phyloP scores from a whole-genome alignment of 2,888 invertebrate species.

The Callinectes sapidus region DNA sequence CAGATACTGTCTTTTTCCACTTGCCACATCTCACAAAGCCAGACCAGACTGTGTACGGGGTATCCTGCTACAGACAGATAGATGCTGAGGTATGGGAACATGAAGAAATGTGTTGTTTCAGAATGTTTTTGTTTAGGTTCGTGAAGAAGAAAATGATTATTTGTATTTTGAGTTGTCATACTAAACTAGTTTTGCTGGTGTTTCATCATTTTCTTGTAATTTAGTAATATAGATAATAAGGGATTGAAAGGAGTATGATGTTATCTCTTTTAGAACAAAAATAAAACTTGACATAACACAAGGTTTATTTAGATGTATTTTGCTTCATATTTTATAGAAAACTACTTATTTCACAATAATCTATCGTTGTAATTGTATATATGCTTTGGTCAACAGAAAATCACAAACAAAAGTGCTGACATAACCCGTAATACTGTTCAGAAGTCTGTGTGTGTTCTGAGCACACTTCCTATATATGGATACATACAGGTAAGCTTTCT shows the following conservation, averaged over 20 bases:
- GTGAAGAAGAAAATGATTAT: neutral
- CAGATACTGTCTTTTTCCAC: slow-evolving; percentile 97
- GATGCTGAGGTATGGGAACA: slow-evolving; percentile 85
- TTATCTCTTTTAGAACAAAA: neutral
- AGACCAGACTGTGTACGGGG: slow-evolving; percentile 91
- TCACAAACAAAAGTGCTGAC: slow-evolving; percentile 93
- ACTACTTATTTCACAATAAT: neutral
- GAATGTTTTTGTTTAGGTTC: neutral
- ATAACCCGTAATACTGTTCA: slow-evolving; percentile 98
- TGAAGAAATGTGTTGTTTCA: neutral
- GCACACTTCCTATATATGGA: slow-evolving; percentile 93
- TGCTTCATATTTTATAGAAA: neutral
- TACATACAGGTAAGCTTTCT: slow-evolving; percentile 85
- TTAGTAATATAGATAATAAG: neutral
- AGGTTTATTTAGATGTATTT: neutral
- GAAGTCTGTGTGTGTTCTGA: slow-evolving; percentile 97
- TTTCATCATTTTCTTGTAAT: neutral
- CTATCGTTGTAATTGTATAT: neutral
- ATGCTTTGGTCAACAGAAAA: slow-evolving; percentile 81
- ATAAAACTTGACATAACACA: neutral
- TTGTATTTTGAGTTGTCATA: neutral
- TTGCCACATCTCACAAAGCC: slow-evolving; percentile 91
- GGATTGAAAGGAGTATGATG: neutral
- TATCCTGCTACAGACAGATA: slow-evolving; percentile 98
- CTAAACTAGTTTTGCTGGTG: neutral